Conservation (phyloP, 1,140 invertebrate species). For the Trachelipus rathkii region DNA sequence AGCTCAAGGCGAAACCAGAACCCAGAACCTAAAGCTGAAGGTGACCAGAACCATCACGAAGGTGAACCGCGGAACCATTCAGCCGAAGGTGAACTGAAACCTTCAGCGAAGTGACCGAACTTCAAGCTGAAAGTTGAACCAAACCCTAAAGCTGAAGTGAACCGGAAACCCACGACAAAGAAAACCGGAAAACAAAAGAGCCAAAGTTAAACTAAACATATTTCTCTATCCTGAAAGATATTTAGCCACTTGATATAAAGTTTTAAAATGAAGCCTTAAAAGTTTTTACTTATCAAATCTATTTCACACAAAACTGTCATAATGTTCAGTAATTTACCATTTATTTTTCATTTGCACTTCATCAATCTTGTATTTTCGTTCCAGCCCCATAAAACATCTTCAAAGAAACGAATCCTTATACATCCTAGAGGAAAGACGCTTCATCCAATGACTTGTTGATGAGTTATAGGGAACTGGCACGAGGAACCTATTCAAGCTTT, state of each 20-base stretch:
- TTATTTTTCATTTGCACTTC: background rate
- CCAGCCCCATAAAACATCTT: background rate
- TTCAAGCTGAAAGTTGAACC: conserved; percentile 46
- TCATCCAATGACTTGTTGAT: conserved; percentile 84
- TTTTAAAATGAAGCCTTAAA: no score
- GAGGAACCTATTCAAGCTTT: conserved; percentile 69
- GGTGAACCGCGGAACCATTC: conserved; percentile 27
- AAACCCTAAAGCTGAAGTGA: conserved; percentile 23
- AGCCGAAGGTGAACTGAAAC: conserved; percentile 52
- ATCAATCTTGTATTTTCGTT: background rate
- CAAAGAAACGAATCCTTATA: conserved; percentile 29
- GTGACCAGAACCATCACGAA: conserved; percentile 18
- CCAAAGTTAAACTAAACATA: no score
- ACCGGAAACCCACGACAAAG: conserved; percentile 27
- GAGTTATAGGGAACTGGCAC: conserved; percentile 79
- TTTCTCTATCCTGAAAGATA: no score
- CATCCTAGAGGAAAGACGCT: conserved; percentile 38
- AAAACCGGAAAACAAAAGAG: no score
- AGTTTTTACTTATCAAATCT: no score
- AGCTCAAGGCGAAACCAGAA: conserved; percentile 39
- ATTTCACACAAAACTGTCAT: no score
- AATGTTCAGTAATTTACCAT: no score
- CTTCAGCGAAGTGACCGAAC: conserved; percentile 52
- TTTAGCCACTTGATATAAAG: no score
- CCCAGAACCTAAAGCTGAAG: conserved; percentile 32